Base-by-base conservation (phyloP, 1,140 invertebrate species). In the Semibalanus balanoides region DNA sequence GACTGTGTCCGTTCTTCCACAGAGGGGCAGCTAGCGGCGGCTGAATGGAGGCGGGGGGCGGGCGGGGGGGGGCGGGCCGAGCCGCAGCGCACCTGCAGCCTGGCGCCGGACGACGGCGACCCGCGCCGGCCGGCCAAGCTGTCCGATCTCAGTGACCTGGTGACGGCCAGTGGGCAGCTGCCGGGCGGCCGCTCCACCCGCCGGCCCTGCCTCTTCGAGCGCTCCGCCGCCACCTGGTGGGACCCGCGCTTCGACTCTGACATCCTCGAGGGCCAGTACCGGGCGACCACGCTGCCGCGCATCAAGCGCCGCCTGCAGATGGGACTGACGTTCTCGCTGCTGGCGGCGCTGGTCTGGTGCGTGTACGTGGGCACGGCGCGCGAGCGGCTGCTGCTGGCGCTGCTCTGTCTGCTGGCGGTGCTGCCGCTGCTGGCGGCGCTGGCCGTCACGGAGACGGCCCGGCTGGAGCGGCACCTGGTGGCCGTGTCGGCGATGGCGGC, bases 171-270 rank as follows among this genome's bases (percentile, higher is more conserved):
- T 1, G 22, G 14, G 11, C 51, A 1, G 51, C 51, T 64, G 51
- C 51, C 22, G 11, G 51, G 51, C 51, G 9, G 22, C 51, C 51
- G 51, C 51, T 22, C 51, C 5, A 5, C 5, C 11, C 51, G 51
- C 51, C 51, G 11, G 51, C 51, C 51, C 7, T 25, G 51, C 51
- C 90, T 93, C 31, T 96, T 96, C 83, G 93, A 96, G 85, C 87
- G 93, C 79, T 92, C 93, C 30, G 89, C 93, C 27, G 86, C 88
- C 78, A 93, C 91, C 14, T 94, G 93, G 93, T 93, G 93, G 91
- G 92, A 96, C 83, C 95, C 94, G 14, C 90, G 90, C 83, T 98
- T 98, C 85, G 95, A 97, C 85, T 97, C 95, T 11, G 88, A 93
- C 81, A 92, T 95, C 76, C 87, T 98, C 35, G 95, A 98, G 86